phyloP scores from a whole-genome alignment of 2,888 invertebrate species.

The Zhengitettix transpicula region DNA sequence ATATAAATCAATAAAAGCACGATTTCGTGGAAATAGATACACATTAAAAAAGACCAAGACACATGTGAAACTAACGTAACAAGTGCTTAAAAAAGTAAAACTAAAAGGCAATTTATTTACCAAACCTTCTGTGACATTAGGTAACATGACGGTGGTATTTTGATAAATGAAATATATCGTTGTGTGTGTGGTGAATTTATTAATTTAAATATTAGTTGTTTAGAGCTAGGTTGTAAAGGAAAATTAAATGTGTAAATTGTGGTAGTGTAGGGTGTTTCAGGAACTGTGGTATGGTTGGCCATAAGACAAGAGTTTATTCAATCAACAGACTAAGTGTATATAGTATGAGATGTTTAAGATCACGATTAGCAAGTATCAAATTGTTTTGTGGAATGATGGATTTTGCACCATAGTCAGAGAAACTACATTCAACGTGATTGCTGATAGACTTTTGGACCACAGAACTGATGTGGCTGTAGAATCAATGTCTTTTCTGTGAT shows the following conservation, averaged over 20 bases:
- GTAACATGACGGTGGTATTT: not conserved
- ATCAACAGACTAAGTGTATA: not conserved
- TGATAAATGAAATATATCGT: not conserved
- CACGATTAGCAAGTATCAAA: not conserved
- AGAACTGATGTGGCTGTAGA: not conserved
- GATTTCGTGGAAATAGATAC: not conserved
- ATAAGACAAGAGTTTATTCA: not conserved
- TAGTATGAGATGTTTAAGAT: not conserved
- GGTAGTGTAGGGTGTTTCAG: not conserved
- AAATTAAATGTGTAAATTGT: not conserved
- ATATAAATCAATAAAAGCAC: not conserved
- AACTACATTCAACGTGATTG: slow-evolving; percentile 1
- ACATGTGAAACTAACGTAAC: not conserved
- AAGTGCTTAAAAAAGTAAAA: not conserved
- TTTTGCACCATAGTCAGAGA: not conserved
- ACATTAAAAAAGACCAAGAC: not conserved
- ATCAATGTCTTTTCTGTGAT: not conserved
- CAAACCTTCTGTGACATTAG: not conserved
- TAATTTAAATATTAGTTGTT: not conserved
- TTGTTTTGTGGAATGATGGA: slow-evolving; percentile 5
- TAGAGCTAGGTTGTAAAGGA: not conserved
- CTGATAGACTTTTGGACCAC: not conserved
- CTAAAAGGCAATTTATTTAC: not conserved
- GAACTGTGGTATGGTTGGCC: not conserved
- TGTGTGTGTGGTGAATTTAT: not conserved